phyloP scores from a whole-genome alignment of 2,113 vertebrate species.

The Cyprinodon brontotheroides region DNA sequence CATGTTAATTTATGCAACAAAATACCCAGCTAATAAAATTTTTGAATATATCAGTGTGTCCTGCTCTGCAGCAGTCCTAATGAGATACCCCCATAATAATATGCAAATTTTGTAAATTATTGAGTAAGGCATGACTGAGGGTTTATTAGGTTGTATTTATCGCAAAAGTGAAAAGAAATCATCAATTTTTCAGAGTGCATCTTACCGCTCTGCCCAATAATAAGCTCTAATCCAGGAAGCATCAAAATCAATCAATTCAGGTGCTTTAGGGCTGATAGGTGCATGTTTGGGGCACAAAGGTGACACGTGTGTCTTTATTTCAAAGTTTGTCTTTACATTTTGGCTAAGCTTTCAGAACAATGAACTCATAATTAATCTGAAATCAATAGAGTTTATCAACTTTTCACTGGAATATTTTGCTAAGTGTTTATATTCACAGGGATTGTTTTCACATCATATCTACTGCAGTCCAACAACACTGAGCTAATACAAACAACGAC shows the following conservation, averaged over 20 bases:
- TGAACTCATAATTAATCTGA: slow-evolving; percentile 57
- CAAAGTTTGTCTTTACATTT: slow-evolving; percentile 46
- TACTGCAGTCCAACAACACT: background rate
- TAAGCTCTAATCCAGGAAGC: slow-evolving; percentile 74
- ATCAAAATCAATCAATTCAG: slow-evolving; percentile 74
- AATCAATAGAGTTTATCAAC: slow-evolving; percentile 64
- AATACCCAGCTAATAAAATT: slow-evolving; percentile 73
- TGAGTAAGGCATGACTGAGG: slow-evolving; percentile 74
- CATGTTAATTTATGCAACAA: slow-evolving; percentile 78
- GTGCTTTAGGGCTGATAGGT: slow-evolving; percentile 37
- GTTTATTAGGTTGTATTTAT: slow-evolving; percentile 77
- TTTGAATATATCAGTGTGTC: slow-evolving; percentile 79
- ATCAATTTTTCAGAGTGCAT: slow-evolving; percentile 65
- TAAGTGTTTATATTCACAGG: slow-evolving; percentile 58
- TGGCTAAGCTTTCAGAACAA: slow-evolving; percentile 39
- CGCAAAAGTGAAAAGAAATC: slow-evolving; percentile 53
- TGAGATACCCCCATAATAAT: slow-evolving; percentile 81
- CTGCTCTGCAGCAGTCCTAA: slow-evolving; percentile 62
- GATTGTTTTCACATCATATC: slow-evolving; percentile 40
- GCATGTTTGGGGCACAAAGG: slow-evolving; percentile 20
- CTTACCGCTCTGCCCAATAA: slow-evolving; percentile 59
- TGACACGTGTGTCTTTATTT: slow-evolving; percentile 36
- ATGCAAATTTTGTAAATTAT: slow-evolving; percentile 82
- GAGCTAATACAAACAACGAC: background rate
- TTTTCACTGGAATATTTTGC: slow-evolving; percentile 41